Evolutionary conservation across 2,797 vertebrate species (phyloP).

Genomic region (Thaleichthys pacificus): DNA sequence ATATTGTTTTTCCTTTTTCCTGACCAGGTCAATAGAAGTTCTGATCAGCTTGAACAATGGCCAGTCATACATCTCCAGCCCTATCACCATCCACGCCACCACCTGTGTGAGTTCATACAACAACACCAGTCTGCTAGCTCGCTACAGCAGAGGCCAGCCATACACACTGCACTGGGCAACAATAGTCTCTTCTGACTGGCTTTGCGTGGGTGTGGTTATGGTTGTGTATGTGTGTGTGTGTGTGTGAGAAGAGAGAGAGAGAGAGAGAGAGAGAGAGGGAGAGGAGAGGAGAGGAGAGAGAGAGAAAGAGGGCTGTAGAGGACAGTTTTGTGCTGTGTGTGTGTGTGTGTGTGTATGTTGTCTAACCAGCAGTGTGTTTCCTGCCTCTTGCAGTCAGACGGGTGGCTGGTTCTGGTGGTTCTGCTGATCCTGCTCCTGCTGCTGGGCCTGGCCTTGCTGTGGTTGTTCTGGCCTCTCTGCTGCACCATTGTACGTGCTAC

Average conservation of each 20-base stretch:
- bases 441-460: constrained; percentile 76
- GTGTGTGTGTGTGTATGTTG: no score
- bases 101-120: constrained; percentile 85
- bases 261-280: no score
- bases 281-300: neutral
- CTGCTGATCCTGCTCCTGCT: constrained; percentile 85
- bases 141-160: neutral
- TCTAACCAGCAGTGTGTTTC: neutral
- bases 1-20: constrained; percentile 17
- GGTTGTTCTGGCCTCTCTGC: constrained; percentile 97
- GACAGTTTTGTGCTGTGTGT: no score
- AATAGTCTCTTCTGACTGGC: neutral
- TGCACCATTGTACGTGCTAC: constrained; percentile 92
- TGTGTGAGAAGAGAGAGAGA: constrained; percentile 15
- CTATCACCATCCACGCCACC: constrained; percentile 84
- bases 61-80: constrained; percentile 85
- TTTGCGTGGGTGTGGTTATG: neutral
- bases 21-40: constrained; percentile 85
- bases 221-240: constrained; percentile 7
- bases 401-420: constrained; percentile 80
- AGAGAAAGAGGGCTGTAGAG: no score
- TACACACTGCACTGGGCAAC: no score
- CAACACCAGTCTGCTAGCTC: constrained; percentile 1
- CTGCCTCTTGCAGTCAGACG: constrained; percentile 76
- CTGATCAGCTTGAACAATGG: constrained; percentile 90